Base-by-base conservation (phyloP, 1,140 invertebrate genomes). In the Ceratina calcarata region DNA sequence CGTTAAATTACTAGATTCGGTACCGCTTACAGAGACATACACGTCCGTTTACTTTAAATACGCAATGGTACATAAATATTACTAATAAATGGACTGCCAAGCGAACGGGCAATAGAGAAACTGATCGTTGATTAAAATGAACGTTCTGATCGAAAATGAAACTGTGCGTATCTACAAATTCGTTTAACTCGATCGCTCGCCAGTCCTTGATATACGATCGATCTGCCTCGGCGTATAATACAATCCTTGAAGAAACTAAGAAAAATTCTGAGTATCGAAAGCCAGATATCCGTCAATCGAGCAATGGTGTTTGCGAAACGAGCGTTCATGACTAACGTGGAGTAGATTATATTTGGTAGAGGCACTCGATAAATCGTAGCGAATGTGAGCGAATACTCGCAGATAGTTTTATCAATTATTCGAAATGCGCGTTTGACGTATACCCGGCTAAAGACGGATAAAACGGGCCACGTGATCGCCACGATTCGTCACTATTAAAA, bases 1-100 rank as follows among this genome's bases (percentile, higher is more conserved):
- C 24, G 37, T 79, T 79, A 83, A 80, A 75, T 83, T 83, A 83
- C 81, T 83, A 83, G 64, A 62, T 80, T 22, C 71, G 71, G 57
- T 74, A 80, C 60, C 81, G 65, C 67, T 83, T 82, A 82, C 4
- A 1, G 55, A 79, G 20, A 73, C 64, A 65, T 74, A 67, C 74
- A 70, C 66, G 57, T 55, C 27, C 15, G 51, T 61, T 75, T 53
- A 55, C 62, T 51, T 76, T 83, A 80, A 80, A 80, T 80, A 80
- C 77, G 62, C 66, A 81, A 72, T 72, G 22, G 51, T 83, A 81
- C 68, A 83, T 77, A 83, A 75, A 76, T 77, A 77, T 77, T 71
- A 57, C 12, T 15, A 55, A 13, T 32, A 22, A 74, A 73, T 37
- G 57, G 77, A 18, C 61, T 53, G 57, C 0, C 64, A 53, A 62